phyloP scores from a whole-genome alignment of 2,113 vertebrate genomes.

The Xyrauchen texanus region DNA sequence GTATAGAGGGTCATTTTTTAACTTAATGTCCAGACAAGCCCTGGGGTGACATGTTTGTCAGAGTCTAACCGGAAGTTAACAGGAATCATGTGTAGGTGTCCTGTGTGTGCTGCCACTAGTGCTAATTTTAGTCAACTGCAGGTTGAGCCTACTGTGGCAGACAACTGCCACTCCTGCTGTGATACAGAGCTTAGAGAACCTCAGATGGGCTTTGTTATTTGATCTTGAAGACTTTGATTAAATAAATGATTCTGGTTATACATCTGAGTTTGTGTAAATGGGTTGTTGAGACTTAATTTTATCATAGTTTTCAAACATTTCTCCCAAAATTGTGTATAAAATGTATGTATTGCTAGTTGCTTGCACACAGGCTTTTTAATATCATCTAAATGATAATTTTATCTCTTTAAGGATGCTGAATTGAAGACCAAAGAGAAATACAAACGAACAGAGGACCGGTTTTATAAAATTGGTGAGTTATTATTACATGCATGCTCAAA shows the following conservation, averaged over 20 bases:
- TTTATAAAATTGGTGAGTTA: conserved; percentile 89
- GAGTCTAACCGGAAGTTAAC: not conserved
- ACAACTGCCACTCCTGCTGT: conserved; percentile 22
- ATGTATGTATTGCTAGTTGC: not conserved
- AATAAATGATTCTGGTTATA: conserved; percentile 1
- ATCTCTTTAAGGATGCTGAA: conserved; percentile 64
- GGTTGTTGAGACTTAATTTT: not conserved
- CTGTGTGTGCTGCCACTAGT: not conserved
- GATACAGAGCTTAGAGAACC: conserved; percentile 7
- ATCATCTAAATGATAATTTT: conserved; percentile 5
- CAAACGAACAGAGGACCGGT: conserved; percentile 89
- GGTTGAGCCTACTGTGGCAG: conserved; percentile 6
- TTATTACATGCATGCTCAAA: conserved; percentile 3
- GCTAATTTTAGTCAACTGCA: conserved; percentile 41
- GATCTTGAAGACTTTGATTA: not conserved
- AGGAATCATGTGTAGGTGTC: not conserved
- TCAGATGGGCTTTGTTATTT: conserved; percentile 19
- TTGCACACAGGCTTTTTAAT: not conserved
- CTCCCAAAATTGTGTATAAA: not conserved
- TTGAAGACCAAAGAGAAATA: conserved; percentile 89
- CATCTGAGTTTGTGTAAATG: not conserved
- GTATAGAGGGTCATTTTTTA: not conserved
- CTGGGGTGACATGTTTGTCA: conserved; percentile 21
- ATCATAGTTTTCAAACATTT: not conserved
- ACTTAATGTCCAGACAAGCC: conserved; percentile 7